These are phyloP conservation scores for Dromiciops gliroides DNA, from an alignment of 2,113 vertebrate species.

Conservation along the genomic window DNA sequence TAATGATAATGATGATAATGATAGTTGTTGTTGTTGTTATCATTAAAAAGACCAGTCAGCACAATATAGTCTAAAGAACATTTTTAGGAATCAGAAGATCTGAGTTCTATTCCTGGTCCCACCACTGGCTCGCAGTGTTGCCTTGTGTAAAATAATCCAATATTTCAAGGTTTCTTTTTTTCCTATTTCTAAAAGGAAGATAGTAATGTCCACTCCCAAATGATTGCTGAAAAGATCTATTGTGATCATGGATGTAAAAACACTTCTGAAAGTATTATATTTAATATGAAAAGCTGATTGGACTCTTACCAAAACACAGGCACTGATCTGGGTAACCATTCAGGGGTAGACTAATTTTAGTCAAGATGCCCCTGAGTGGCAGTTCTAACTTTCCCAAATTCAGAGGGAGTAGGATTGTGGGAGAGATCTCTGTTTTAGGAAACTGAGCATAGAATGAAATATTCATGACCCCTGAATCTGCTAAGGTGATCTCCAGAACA, in stretches of 20 bases:
- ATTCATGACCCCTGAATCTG: constrained; percentile 42
- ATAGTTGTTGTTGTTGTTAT: background rate
- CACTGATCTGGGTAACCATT: background rate
- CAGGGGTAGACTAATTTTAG: background rate
- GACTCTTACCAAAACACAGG: background rate
- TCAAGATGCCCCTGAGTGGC: background rate
- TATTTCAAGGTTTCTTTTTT: background rate
- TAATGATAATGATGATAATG: no score
- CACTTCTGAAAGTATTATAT: background rate
- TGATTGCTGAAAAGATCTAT: background rate
- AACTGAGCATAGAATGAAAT: background rate
- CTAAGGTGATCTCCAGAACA: background rate
- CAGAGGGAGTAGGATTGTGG: background rate
- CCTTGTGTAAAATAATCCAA: background rate
- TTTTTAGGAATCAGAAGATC: background rate
- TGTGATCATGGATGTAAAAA: background rate
- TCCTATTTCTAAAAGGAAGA: background rate
- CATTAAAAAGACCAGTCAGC: background rate
- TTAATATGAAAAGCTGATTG: background rate
- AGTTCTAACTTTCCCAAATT: background rate
- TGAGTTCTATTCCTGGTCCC: background rate
- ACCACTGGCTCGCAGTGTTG: background rate
- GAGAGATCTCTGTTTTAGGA: background rate
- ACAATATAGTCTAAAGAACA: background rate
- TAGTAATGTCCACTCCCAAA: background rate